Conservation (phyloP, 2,888 invertebrate species). For the Tromatobia lineatoria region DNA sequence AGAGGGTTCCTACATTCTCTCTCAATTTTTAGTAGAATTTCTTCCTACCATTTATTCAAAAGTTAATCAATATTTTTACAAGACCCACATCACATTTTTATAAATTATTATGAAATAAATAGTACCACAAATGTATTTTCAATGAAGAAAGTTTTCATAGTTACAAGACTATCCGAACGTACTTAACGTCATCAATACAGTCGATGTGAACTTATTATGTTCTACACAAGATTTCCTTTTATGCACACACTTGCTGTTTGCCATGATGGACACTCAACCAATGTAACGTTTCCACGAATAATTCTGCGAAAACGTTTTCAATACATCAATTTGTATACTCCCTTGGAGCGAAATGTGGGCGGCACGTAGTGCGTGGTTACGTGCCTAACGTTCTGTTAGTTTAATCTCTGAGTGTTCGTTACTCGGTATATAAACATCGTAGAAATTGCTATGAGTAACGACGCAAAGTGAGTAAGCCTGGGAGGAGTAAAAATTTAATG, state of each 20-base stretch:
- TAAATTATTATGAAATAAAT: too few relatives aligned
- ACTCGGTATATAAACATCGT: neutral
- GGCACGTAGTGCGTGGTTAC: slow-evolving; percentile 1
- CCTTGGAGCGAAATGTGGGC: neutral
- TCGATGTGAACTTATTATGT: neutral
- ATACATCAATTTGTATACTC: neutral
- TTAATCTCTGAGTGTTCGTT: neutral
- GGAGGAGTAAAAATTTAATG: neutral
- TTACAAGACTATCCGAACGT: neutral
- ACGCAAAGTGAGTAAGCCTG: neutral
- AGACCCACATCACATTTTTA: too few relatives aligned
- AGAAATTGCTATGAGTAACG: neutral
- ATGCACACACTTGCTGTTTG: too few relatives aligned
- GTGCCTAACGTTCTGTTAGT: neutral
- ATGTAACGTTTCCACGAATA: neutral
- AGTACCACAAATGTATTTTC: too few relatives aligned
- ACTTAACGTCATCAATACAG: neutral
- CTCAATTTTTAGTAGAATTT: too few relatives aligned
- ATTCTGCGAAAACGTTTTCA: neutral
- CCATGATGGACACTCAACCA: neutral
- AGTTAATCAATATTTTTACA: too few relatives aligned
- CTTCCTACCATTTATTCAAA: too few relatives aligned
- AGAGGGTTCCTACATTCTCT: too few relatives aligned
- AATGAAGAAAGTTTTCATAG: neutral
- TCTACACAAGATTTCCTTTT: neutral